phyloP scores from a whole-genome alignment of 1,140 invertebrate species.

The Zaprionus nigranus region DNA sequence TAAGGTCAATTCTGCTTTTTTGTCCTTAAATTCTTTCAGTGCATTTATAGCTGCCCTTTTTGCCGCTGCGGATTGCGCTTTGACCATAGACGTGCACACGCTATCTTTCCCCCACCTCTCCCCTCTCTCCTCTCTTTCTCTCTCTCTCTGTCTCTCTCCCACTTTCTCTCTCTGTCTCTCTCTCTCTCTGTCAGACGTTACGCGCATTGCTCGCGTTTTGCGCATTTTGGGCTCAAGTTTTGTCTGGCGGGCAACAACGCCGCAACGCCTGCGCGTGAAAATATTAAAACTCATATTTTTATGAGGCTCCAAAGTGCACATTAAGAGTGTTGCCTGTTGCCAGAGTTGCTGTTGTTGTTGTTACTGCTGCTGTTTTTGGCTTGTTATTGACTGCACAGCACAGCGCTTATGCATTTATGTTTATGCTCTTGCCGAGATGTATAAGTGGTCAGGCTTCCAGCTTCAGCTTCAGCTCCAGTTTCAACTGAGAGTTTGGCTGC shows the following conservation, averaged over 20 bases:
- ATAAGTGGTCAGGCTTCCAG: conserved; percentile 55
- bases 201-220: conserved; percentile 10
- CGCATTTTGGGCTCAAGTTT: conserved; percentile 24
- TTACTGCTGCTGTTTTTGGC: conserved; percentile 42
- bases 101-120: too few relatives aligned
- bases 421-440: conserved; percentile 47
- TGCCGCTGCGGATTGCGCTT: conserved; percentile 5
- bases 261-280: conserved; percentile 79
- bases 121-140: neutral
- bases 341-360: conserved; percentile 28
- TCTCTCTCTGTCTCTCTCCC: neutral
- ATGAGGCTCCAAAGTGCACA: conserved; percentile 75
- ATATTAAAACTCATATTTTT: conserved; percentile 83
- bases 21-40: conserved; percentile 26
- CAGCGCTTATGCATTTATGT: conserved; percentile 63
- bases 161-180: neutral
- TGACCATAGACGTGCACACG: conserved; percentile 5
- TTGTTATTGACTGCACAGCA: conserved; percentile 47
- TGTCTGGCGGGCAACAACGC: conserved; percentile 16
- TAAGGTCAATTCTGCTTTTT: too few relatives aligned
- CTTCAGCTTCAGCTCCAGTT: conserved; percentile 13
- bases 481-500: neutral
- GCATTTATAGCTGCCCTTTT: conserved; percentile 45
- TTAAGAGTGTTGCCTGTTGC: conserved; percentile 58
- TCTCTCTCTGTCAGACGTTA: conserved; percentile 4